Evolutionary conservation across 2,797 vertebrate species (phyloP), one percentile per base, ranked within the genome.

Genomic region (Oryzias dopingdopingensis): DNA sequence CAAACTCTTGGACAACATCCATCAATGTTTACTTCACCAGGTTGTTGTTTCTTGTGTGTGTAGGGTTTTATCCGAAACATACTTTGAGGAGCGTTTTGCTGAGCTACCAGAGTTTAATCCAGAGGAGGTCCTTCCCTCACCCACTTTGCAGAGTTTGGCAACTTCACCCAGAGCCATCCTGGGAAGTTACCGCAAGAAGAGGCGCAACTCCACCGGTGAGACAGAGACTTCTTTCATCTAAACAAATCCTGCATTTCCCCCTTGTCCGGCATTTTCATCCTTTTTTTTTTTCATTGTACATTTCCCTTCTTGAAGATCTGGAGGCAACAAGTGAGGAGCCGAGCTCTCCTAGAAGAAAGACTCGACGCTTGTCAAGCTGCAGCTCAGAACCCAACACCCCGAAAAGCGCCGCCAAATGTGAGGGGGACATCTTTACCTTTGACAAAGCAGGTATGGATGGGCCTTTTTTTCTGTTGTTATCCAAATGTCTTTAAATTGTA

Each of bases 321-420:
- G 95, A 96, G 57, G 87, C 83, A 0, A 85, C 93, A 0, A 89
- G 89, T 0, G 95, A 97, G 56, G 95, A 96, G 29, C 93, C 95
- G 59, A 89, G 91, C 65, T 96, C 95, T 0, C 95, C 95, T 0
- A 92, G 95, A 81, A 94, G 95, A 70, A 95, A 94, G 86, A 94
- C 93, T 46, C 91, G 93, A 0, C 91, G 94, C 14, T 90, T 95
- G 18, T 96, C 95, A 45, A 96, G 93, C 89, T 97, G 95, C 83
- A 95, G 95, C 85, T 96, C 95, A 0, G 95, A 97, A 85, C 95
- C 95, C 74, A 97, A 91, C 89, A 97, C 95, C 4, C 95, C 95
- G 7, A 97, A 96, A 84, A 96, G 95, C 22, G 95, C 91, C n/a
- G 85, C 93, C 87, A 96, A 96, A 84, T 96, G 95, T 1, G 95